Conservation (phyloP, 2,888 invertebrate genomes). For the Eilema caniola region DNA sequence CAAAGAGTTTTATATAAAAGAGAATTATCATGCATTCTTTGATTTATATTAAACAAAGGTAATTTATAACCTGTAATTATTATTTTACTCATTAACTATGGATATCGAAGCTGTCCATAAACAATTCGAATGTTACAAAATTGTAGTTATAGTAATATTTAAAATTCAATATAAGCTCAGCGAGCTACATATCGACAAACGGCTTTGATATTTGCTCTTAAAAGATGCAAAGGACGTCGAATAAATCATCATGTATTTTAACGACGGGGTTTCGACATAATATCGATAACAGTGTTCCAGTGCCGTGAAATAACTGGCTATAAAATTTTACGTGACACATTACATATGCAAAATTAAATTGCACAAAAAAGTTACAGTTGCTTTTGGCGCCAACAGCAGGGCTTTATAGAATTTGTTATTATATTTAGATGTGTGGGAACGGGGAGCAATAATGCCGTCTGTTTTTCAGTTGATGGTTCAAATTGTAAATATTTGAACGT, state of each 20-base stretch:
- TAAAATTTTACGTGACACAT: slow-evolving; percentile 49
- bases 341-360: slow-evolving; percentile 45
- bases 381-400: slow-evolving; percentile 8
- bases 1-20: too few species aligned
- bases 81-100: too few species aligned
- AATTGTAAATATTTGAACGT: background rate
- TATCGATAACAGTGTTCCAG: slow-evolving; percentile 50
- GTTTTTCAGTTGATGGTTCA: too few species aligned
- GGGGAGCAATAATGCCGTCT: background rate
- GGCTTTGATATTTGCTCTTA: slow-evolving; percentile 26
- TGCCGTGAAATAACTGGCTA: slow-evolving; percentile 50
- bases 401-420: background rate
- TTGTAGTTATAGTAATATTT: background rate
- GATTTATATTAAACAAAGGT: too few species aligned
- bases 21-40: too few species aligned
- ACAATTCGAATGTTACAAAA: background rate
- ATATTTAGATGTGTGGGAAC: background rate
- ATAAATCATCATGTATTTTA: slow-evolving; percentile 55
- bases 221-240: slow-evolving; percentile 29
- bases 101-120: background rate
- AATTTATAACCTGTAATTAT: too few species aligned
- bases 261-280: slow-evolving; percentile 42
- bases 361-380: slow-evolving; percentile 28
- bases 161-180: background rate
- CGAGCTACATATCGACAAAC: slow-evolving; percentile 20